Evolutionary conservation across 2,888 invertebrate genomes (phyloP), one percentile per base, ranked within the genome.

Genomic region (Portevinia maculata): DNA sequence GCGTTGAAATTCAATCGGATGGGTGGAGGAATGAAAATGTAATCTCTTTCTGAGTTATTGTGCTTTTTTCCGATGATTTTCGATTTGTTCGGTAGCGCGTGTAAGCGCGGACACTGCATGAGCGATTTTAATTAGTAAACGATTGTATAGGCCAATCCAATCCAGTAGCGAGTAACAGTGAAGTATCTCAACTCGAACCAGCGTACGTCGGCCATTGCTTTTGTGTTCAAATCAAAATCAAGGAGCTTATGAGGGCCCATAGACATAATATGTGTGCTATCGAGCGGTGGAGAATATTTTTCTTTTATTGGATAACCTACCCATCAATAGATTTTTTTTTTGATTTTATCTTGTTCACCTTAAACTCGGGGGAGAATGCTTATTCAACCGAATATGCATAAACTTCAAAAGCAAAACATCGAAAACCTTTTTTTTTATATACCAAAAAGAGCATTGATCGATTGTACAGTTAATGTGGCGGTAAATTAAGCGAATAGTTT

Each of bases 371-470:
- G 21, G 21, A 60, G 53, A 78, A 57, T 71, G 71, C 52, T 59
- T 44, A 78, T 32, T 59, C 52, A 64, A 71, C 30, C 64, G 28
- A 62, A 71, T 65, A 50, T 46, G 64, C 53, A 46, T 73, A 17
- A 44, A 71, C 71, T 75, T 46, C 53, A 60, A 50, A 57, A 34
- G 15, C 62, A 37, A 37, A 60, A 60, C 19, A 39, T 13, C 6
- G 24, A 32, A 50, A 52, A 37, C 30, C 21, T 24, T 50, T 52
- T 44, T 70, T 59, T 44, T 32, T 15, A 21, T 64, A 15, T 46
- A 59, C 48, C 34, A 62, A 75, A 75, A 81, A 81, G 81, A 75
- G 70, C 81, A 81, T 75, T 75, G 81, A 59, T 70, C 81, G 81
- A 48, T 48, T 15, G 41, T 39, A 75, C 57, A 46, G 46, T 81